Conservation (phyloP, 2,113 vertebrate species). For the Zapornia atra region DNA sequence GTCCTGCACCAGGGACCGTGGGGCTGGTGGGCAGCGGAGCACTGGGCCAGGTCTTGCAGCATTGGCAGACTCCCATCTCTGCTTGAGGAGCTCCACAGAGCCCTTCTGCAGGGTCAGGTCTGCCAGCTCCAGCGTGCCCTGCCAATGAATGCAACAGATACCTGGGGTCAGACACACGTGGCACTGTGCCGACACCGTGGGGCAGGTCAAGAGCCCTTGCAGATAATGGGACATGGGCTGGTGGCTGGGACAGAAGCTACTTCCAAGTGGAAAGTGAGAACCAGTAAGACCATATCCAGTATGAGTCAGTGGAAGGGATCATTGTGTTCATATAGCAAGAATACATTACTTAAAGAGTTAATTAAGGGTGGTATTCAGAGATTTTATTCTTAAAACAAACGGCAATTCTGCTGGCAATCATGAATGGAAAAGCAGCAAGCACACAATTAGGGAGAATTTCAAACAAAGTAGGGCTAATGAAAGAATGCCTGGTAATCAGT, state of each 20-base stretch:
- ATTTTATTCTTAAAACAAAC: conserved; percentile 8
- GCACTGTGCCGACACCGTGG: fast-evolving
- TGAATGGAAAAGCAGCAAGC: conserved; percentile 29
- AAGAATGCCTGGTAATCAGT: conserved; percentile 10
- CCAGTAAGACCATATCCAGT: neutral
- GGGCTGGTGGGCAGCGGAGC: neutral
- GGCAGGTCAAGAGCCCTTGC: fast-evolving
- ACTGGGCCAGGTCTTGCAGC: neutral
- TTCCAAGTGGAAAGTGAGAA: neutral
- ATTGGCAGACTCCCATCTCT: conserved; percentile 68
- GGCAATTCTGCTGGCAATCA: neutral
- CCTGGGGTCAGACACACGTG: neutral
- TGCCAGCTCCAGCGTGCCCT: conserved; percentile 62
- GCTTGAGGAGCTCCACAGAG: conserved; percentile 65
- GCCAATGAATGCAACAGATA: conserved; percentile 44
- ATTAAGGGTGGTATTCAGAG: neutral
- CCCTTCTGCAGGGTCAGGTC: conserved; percentile 67
- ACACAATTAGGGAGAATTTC: conserved; percentile 32
- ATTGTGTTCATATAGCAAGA: neutral
- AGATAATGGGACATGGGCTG: neutral
- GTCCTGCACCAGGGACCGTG: neutral
- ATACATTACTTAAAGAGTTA: neutral
- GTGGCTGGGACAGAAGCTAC: neutral
- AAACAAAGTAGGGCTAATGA: conserved; percentile 43
- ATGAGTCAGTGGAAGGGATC: neutral